Evolutionary conservation across 2,888 invertebrate species (phyloP).

Genomic region (Aporophyla nigra): DNA sequence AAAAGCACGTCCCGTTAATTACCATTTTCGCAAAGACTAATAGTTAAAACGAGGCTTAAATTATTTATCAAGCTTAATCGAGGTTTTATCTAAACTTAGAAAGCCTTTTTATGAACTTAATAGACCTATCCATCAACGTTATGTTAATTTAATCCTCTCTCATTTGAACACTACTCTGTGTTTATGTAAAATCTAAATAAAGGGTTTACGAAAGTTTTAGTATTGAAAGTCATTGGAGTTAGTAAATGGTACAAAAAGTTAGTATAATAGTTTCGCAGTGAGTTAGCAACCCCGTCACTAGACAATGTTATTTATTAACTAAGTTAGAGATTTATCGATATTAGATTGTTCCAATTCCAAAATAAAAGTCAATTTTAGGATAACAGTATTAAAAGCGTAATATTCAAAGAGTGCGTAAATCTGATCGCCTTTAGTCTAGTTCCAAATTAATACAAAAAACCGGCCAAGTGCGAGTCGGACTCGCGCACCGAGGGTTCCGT

Average conservation of each 20-base stretch:
- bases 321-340: not conserved
- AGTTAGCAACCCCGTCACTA: not conserved
- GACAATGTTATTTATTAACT: not conserved
- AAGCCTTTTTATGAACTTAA: no score
- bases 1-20: not conserved
- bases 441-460: no score
- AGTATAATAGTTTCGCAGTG: slow-evolving; percentile 1
- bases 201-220: not conserved
- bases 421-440: no score
- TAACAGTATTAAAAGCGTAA: not conserved
- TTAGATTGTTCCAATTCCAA: not conserved
- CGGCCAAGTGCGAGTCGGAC: no score
- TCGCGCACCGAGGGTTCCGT: no score
- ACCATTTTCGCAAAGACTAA: not conserved
- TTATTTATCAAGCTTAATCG: not conserved
- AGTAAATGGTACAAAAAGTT: not conserved
- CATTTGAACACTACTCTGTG: no score
- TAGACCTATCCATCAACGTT: no score
- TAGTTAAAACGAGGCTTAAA: not conserved
- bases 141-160: no score
- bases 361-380: not conserved
- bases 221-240: slow-evolving; percentile 18
- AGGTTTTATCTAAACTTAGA: not conserved
- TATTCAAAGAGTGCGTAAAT: not conserved
- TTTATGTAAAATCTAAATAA: not conserved